Evolutionary conservation across 2,797 vertebrate genomes (phyloP).

Genomic region (Sebastes vulpes): DNA sequence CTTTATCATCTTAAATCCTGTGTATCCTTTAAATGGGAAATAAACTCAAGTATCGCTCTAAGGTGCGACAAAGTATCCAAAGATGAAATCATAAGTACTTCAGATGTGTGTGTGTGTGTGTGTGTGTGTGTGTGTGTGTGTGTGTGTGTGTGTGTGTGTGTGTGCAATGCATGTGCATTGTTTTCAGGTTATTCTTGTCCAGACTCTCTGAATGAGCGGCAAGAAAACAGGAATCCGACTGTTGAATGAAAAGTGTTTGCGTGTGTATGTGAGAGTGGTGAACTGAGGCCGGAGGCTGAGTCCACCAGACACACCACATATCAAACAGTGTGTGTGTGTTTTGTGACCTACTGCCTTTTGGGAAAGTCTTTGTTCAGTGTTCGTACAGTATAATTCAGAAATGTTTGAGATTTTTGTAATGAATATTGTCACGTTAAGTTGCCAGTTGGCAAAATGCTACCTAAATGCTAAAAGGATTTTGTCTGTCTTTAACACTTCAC

Average conservation of each 20-base stretch:
- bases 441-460: background rate
- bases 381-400: background rate
- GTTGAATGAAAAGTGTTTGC: conserved; percentile 58
- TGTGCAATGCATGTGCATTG: conserved; percentile 18
- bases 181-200: conserved; percentile 57
- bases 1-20: background rate
- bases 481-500: background rate
- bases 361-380: background rate
- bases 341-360: background rate
- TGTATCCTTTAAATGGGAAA: background rate
- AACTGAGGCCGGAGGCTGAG: conserved; percentile 4
- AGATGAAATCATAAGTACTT: background rate
- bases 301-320: conserved; percentile 7
- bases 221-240: conserved; percentile 71
- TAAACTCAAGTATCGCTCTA: background rate
- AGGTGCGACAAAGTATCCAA: background rate
- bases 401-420: background rate
- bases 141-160: background rate
- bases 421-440: background rate
- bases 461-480: background rate
- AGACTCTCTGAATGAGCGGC: conserved; percentile 65
- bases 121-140: background rate
- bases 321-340: conserved; percentile 2
- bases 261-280: conserved; percentile 18
- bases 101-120: background rate